Conservation (phyloP, 2,113 vertebrate species). For the Lamprologus sp. region DNA sequence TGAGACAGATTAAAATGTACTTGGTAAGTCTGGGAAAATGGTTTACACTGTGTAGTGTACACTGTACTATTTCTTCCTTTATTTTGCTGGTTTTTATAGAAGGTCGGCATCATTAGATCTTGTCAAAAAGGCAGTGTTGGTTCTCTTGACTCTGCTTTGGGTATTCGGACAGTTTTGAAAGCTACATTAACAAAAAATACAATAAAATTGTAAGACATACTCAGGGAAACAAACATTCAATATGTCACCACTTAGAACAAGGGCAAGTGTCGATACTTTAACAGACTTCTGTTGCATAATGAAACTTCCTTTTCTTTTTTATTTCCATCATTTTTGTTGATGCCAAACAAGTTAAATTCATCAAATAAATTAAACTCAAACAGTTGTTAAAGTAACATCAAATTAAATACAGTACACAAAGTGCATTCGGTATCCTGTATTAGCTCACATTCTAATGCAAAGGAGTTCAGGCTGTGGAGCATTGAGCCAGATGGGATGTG, state of each 20-base stretch:
- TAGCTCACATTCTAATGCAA: neutral
- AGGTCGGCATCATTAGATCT: neutral
- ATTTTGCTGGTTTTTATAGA: neutral
- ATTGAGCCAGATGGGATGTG: neutral
- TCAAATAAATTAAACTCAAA: neutral
- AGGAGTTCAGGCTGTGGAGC: neutral
- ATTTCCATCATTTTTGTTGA: neutral
- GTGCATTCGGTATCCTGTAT: neutral
- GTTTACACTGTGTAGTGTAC: neutral
- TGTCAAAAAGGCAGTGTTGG: neutral
- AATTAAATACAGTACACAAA: neutral
- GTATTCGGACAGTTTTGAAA: neutral
- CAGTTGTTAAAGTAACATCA: neutral
- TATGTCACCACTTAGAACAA: neutral
- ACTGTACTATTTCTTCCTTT: neutral
- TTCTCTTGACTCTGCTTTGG: neutral
- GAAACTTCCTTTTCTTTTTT: neutral
- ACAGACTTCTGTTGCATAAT: neutral
- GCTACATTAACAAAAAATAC: neutral
- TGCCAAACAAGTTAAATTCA: neutral
- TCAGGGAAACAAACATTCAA: neutral
- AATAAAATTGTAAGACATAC: neutral
- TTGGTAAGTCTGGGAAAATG: neutral
- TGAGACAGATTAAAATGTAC: neutral
- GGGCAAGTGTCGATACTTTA: neutral